Percentiles rank a stretch among this genome's conserved stretches.
Conservation (phyloP, 2,797 vertebrate species). For the Taenioides sp. region DNA sequence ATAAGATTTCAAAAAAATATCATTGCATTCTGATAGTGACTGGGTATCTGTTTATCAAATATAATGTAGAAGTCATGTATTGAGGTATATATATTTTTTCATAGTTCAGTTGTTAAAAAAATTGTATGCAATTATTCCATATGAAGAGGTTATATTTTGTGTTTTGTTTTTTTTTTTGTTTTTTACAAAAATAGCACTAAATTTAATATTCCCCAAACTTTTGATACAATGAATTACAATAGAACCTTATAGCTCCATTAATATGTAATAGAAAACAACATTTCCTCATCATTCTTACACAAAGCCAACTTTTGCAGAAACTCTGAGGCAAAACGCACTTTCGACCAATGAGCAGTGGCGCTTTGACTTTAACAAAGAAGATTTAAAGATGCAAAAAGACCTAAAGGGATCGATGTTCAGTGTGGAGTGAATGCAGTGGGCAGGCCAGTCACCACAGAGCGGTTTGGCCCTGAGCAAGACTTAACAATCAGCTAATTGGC, state of each 20-base stretch:
- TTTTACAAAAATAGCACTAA: no score
- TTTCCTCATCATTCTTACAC: neutral
- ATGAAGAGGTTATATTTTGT: no score
- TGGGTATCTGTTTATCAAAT: no score
- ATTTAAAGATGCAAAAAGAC: constrained; percentile 1
- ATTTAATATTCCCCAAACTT: no score
- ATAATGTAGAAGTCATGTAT: no score
- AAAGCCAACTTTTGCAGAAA: neutral
- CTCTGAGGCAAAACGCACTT: neutral
- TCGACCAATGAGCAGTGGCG: neutral
- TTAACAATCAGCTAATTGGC: neutral
- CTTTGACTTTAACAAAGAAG: neutral
- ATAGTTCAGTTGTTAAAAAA: no score
- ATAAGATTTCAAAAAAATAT: no score
- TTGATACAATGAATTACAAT: neutral
- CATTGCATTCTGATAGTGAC: no score
- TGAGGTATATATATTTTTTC: no score
- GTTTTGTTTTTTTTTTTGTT: no score
- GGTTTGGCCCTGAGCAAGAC: neutral
- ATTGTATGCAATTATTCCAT: no score
- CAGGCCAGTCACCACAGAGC: neutral
- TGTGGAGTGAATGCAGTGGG: neutral
- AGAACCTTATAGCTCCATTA: neutral
- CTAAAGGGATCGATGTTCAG: neutral
- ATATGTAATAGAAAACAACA: neutral